These are phyloP conservation scores for Toxostoma redivivum DNA, from an alignment of 2,113 vertebrate genomes.

Conservation along the genomic window DNA sequence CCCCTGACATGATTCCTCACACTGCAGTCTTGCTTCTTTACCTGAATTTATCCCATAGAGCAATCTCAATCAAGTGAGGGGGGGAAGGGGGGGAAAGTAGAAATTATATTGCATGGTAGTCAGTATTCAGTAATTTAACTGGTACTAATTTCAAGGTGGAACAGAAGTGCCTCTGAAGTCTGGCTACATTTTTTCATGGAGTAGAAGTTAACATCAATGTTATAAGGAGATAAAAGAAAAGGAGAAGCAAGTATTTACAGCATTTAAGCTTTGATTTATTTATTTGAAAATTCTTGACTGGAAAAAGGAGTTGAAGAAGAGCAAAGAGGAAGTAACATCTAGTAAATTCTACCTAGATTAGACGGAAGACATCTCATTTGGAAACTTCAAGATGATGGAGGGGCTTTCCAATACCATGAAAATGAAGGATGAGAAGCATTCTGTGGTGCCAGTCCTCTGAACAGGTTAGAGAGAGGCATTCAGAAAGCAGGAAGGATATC, in stretches of 20 bases:
- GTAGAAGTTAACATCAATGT: neutral
- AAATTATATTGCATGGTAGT: conserved; percentile 37
- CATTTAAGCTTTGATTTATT: neutral
- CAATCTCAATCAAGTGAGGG: neutral
- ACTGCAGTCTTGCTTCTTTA: neutral
- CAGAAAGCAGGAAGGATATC: neutral
- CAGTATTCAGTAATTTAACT: conserved; percentile 55
- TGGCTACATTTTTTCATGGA: neutral
- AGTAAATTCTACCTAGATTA: neutral
- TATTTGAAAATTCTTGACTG: neutral
- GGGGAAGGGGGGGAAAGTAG: too few species aligned
- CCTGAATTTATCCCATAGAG: neutral
- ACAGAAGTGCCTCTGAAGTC: conserved; percentile 34
- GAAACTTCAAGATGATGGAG: neutral
- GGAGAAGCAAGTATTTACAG: neutral
- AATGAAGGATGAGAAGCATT: neutral
- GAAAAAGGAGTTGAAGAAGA: neutral
- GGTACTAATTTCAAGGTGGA: conserved; percentile 56
- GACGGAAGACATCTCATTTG: neutral
- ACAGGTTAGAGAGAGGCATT: neutral
- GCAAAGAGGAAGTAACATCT: neutral
- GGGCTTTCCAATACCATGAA: neutral
- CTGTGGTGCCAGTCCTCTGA: neutral
- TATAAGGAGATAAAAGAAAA: neutral
- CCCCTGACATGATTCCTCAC: neutral